phyloP scores from a whole-genome alignment of 2,888 invertebrate genomes.

The Tolmerus cingulatus region DNA sequence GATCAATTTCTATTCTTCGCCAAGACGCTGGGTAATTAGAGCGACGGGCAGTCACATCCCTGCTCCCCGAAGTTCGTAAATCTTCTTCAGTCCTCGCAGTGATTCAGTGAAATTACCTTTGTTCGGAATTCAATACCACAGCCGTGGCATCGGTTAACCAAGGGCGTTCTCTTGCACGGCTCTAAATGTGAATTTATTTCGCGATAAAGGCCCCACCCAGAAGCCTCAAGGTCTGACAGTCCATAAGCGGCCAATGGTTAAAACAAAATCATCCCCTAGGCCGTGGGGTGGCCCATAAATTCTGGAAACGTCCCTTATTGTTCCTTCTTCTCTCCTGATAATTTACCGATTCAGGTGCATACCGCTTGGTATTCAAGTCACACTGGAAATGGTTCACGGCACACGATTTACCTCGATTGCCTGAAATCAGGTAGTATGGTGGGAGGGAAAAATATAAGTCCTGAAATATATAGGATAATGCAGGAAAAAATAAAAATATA shows the following conservation, averaged over 20 bases:
- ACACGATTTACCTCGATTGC: constrained; percentile 32
- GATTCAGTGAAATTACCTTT: constrained; percentile 37
- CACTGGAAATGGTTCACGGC: constrained; percentile 12
- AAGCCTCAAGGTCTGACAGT: not conserved
- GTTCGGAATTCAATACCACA: constrained; percentile 19
- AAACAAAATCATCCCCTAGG: constrained; percentile 26
- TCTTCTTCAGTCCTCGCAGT: constrained; percentile 12
- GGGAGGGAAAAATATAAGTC: not conserved
- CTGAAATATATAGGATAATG: not conserved
- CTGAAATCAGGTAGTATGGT: not conserved
- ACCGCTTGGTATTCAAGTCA: constrained; percentile 31
- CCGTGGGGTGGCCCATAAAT: constrained; percentile 18
- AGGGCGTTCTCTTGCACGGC: not conserved
- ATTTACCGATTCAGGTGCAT: constrained; percentile 38
- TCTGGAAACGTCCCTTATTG: constrained; percentile 29
- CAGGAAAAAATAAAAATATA: not conserved
- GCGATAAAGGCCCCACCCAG: not conserved
- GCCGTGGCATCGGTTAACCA: not conserved
- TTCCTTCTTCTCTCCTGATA: constrained; percentile 21
- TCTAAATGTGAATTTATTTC: constrained; percentile 35
- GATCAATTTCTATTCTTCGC: not conserved
- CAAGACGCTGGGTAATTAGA: not conserved
- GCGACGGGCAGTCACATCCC: not conserved
- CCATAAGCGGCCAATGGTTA: constrained; percentile 15
- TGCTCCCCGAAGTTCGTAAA: not conserved